Percentiles rank a stretch among this genome's conserved stretches.
phyloP scores from a whole-genome alignment of 2,113 vertebrate species.

The Benitochromis conjunctus region DNA sequence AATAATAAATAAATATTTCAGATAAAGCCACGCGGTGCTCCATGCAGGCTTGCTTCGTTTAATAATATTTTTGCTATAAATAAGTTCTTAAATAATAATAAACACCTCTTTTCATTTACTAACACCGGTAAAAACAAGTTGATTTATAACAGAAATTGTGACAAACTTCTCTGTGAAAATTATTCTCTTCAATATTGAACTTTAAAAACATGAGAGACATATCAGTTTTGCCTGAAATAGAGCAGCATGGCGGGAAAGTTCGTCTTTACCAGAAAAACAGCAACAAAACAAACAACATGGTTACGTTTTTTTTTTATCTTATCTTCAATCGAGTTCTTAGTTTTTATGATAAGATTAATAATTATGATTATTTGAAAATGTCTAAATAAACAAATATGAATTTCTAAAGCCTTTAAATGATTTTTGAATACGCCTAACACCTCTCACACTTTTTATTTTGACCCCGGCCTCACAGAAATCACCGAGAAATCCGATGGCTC shows the following conservation, averaged over 20 bases:
- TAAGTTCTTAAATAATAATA: background rate
- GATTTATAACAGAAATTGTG: background rate
- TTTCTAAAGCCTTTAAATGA: background rate
- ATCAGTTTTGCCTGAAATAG: background rate
- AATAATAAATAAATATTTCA: background rate
- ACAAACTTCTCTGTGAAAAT: background rate
- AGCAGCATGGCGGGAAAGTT: background rate
- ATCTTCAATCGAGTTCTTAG: background rate
- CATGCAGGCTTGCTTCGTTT: background rate
- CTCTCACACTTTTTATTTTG: background rate
- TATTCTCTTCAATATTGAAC: background rate
- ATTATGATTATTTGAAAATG: background rate
- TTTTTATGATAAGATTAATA: background rate
- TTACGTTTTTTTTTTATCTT: background rate
- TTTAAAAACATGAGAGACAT: background rate
- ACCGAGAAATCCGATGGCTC: background rate
- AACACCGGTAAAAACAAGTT: background rate
- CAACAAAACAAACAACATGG: background rate
- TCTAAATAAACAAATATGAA: background rate
- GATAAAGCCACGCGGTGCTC: background rate
- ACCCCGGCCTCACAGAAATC: background rate
- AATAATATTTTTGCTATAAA: background rate
- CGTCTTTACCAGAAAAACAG: background rate
- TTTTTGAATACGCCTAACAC: background rate
- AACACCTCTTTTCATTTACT: background rate